Evolutionary conservation across 2,113 vertebrate genomes (phyloP), one percentile per base, ranked within the genome.

Genomic region (Paracanthobrama guichenoti): DNA sequence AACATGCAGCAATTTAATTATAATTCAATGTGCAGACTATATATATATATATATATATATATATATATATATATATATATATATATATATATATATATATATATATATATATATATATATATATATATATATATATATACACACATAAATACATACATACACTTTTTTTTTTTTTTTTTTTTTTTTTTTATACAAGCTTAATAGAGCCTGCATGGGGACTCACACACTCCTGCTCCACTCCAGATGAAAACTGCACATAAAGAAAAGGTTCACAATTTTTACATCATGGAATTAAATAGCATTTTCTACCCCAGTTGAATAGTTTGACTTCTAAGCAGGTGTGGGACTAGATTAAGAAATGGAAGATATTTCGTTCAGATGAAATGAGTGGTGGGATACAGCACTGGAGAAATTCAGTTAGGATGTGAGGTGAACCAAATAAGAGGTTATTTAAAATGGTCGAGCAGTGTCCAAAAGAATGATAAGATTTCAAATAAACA

Each of bases 401-500:
- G 73, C 75, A 53, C 82, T 83, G 60, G 83, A 85, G 74, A 89
- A 87, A 88, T 87, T 84, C 82, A 86, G 85, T 90, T 84, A 87
- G 73, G 84, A 67, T 83, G 87, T 81, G 85, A 90, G 78, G 77
- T 62, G 86, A 83, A 74, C 75, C 84, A 86, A 90, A 84, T 89
- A 87, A 87, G 84, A 88, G 84, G 87, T 89, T 88, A 89, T 88
- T 89, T 88, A 87, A 88, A 86, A 88, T 87, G 82, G 73, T 87
- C 84, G 83, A 87, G 75, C 84, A 87, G 82, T 87, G 88, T 80
- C 87, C 86, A 84, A 88, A 88, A 79, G 83, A 22, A 67, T 67
- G 89, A 90, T 90, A 89, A 90, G 89, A 90, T 89, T 90, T 87
- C 53, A 90, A 87, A 90, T 88, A 86, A 83, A 82, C 83, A 69